Percentiles rank a stretch among this genome's conserved stretches.
Conservation (phyloP, 2,797 vertebrate genomes). For the Sebastes elongatus region DNA sequence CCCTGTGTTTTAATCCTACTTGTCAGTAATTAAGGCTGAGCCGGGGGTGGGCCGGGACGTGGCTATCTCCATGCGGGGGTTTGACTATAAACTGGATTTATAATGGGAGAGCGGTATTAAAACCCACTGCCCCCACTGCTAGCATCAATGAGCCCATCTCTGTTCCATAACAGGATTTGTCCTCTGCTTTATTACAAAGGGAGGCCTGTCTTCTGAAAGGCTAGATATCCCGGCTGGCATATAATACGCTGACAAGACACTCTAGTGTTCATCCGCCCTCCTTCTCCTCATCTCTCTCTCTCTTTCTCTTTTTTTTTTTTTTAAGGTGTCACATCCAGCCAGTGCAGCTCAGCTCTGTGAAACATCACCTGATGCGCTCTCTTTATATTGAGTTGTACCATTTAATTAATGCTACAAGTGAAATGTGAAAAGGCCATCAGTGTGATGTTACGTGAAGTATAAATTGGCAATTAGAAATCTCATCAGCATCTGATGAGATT, state of each 20-base stretch:
- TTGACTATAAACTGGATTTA: conserved; percentile 92
- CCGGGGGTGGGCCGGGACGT: conserved; percentile 79
- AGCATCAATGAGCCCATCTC: conserved; percentile 86
- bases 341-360: conserved; percentile 17
- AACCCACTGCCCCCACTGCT: conserved; percentile 86
- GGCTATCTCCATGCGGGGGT: conserved; percentile 79
- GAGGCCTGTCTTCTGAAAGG: conserved; percentile 83
- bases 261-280: conserved; percentile 58
- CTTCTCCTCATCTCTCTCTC: conserved; percentile 22
- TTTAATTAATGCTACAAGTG: conserved; percentile 37
- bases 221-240: conserved; percentile 74
- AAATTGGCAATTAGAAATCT: not conserved
- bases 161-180: conserved; percentile 90
- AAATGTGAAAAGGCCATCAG: not conserved
- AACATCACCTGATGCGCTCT: conserved; percentile 42
- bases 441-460: not conserved
- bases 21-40: conserved; percentile 92
- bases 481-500: not conserved
- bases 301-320: not conserved
- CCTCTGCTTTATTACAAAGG: conserved; percentile 89
- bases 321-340: conserved; percentile 37
- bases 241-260: conserved; percentile 81
- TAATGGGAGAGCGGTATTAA: conserved; percentile 89
- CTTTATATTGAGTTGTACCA: not conserved
- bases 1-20: conserved; percentile 92